These are phyloP conservation scores for Baccha elongata DNA, from an alignment of 2,888 invertebrate species.

Conservation along the genomic window DNA sequence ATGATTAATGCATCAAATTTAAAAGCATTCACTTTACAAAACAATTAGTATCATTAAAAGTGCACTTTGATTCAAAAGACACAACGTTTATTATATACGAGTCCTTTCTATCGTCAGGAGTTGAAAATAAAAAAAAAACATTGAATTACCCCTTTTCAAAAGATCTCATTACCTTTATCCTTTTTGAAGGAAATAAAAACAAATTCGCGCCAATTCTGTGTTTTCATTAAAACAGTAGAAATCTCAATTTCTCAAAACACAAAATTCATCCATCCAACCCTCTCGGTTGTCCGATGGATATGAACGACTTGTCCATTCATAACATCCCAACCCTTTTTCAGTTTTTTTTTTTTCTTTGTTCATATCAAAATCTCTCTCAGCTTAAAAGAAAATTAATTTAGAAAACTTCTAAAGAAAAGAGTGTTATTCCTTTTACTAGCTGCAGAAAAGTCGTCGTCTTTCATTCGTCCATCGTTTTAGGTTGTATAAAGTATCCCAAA, in stretches of 20 bases:
- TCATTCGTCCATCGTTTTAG: constrained; percentile 35
- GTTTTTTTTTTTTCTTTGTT: neutral
- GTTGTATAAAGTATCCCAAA: constrained; percentile 3
- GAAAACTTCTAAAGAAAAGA: constrained; percentile 66
- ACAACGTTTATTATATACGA: constrained; percentile 14
- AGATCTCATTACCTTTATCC: constrained; percentile 40
- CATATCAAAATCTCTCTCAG: constrained; percentile 13
- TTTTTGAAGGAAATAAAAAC: constrained; percentile 22
- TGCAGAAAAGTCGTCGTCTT: neutral
- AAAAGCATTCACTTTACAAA: constrained; percentile 57
- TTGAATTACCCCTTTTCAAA: constrained; percentile 52
- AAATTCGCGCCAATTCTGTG: constrained; percentile 37
- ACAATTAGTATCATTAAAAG: constrained; percentile 62
- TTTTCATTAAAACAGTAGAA: constrained; percentile 48
- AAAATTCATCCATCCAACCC: constrained; percentile 17
- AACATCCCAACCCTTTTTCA: constrained; percentile 35
- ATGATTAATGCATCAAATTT: constrained; percentile 56
- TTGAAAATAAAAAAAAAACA: constrained; percentile 10
- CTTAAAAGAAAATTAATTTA: constrained; percentile 71
- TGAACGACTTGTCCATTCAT: constrained; percentile 67
- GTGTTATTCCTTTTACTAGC: constrained; percentile 60
- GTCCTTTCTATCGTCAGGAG: constrained; percentile 5
- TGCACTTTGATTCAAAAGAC: constrained; percentile 37
- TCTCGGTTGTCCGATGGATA: constrained; percentile 34
- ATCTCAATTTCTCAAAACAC: constrained; percentile 7